phyloP scores from a whole-genome alignment of 2,113 vertebrate genomes.

The Syrrhaptes paradoxus region DNA sequence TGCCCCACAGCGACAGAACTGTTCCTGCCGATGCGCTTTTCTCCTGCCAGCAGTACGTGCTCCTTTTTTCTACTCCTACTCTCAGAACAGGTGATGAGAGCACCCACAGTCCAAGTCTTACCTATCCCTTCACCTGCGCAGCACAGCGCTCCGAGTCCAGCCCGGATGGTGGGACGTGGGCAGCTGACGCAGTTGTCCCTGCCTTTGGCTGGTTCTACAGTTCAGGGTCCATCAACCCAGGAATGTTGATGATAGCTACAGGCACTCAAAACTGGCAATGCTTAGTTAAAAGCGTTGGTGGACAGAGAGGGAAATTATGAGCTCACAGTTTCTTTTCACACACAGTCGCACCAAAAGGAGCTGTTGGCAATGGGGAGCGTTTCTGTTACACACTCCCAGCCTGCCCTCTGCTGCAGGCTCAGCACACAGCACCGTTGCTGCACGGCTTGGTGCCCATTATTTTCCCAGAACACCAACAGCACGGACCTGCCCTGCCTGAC shows the following conservation, averaged over 20 bases:
- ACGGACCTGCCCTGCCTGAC: background rate
- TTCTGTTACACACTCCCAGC: background rate
- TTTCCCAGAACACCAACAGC: accelerated
- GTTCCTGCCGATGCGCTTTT: accelerated
- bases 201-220: background rate
- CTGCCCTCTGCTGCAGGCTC: constrained; percentile 50
- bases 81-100: accelerated
- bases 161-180: background rate
- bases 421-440: background rate
- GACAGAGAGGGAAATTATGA: background rate
- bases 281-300: background rate
- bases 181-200: background rate
- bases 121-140: background rate
- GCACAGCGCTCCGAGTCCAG: accelerated
- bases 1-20: accelerated
- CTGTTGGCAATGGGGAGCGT: accelerated
- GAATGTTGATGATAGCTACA: background rate
- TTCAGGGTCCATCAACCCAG: background rate
- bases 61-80: background rate
- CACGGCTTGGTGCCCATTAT: accelerated
- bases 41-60: background rate
- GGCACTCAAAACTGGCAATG: background rate
- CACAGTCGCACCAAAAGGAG: background rate
- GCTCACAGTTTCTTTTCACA: background rate
- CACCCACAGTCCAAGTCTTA: background rate